phyloP scores from a whole-genome alignment of 2,888 invertebrate species.

The Halictus ligatus region DNA sequence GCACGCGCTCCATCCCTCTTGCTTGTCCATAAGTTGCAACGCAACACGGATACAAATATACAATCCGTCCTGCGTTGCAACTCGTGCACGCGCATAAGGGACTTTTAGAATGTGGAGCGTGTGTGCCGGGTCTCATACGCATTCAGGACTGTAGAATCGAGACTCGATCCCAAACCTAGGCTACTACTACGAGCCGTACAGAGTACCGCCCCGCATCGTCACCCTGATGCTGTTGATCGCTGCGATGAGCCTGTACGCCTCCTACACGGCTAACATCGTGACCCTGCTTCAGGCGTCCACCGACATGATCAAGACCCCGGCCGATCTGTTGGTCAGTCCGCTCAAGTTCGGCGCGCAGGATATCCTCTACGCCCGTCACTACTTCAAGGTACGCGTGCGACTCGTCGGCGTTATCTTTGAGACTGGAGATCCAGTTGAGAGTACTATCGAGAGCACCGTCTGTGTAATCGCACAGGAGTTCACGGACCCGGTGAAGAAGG shows the following conservation, averaged over 20 bases:
- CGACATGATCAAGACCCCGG: constrained; percentile 87
- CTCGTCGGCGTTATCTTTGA: not conserved
- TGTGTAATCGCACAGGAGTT: constrained; percentile 75
- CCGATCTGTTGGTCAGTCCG: constrained; percentile 88
- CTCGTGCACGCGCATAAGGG: too few relatives aligned
- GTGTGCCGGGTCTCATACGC: not conserved
- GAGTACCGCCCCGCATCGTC: constrained; percentile 86
- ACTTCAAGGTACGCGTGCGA: constrained; percentile 86
- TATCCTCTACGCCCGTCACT: constrained; percentile 89
- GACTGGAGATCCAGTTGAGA: not conserved
- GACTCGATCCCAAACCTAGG: constrained; percentile 70
- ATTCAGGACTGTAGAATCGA: not conserved
- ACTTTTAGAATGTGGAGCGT: not conserved
- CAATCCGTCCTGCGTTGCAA: not conserved
- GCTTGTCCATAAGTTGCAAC: too few relatives aligned
- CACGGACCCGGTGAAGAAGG: constrained; percentile 87
- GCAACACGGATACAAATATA: too few relatives aligned
- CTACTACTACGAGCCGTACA: constrained; percentile 81
- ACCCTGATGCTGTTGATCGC: constrained; percentile 88
- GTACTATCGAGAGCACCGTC: not conserved
- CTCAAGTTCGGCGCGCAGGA: constrained; percentile 89
- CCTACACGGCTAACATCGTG: constrained; percentile 91
- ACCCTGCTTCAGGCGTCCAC: constrained; percentile 91
- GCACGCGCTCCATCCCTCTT: too few relatives aligned
- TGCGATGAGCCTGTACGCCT: constrained; percentile 90